Evolutionary conservation across 2,888 invertebrate species (phyloP).

Genomic region (Ophioninae sp.): DNA sequence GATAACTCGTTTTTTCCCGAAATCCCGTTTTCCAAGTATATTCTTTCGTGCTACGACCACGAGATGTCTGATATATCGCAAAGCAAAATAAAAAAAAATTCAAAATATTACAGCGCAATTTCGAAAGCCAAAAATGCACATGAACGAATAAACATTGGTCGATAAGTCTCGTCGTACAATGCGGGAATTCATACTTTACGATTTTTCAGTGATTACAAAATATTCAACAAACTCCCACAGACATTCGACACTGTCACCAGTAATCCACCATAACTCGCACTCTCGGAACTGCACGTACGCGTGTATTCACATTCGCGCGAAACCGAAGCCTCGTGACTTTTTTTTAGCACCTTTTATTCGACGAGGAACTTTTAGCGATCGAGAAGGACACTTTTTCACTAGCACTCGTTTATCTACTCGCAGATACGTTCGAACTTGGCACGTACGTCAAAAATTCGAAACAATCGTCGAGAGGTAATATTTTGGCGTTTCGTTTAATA

Average conservation of each 20-base stretch:
- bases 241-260: constrained; percentile 35
- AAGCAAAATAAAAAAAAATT: not conserved
- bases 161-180: not conserved
- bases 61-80: constrained; percentile 49
- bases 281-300: not conserved
- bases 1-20: not conserved
- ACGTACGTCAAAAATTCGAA: not conserved
- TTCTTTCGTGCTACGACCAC: not conserved
- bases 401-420: not conserved
- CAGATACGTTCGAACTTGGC: no score
- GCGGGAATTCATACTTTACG: constrained; percentile 18
- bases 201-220: constrained; percentile 1
- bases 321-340: not conserved
- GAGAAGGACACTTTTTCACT: constrained; percentile 23
- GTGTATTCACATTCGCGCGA: not conserved
- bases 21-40: not conserved
- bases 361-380: constrained; percentile 4
- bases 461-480: constrained; percentile 7
- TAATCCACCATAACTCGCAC: constrained; percentile 31
- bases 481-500: constrained; percentile 11
- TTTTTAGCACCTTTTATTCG: constrained; percentile 19
- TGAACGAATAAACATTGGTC: constrained; percentile 4
- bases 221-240: constrained; percentile 30
- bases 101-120: not conserved
- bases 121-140: constrained; percentile 2